Base-by-base conservation (phyloP, 30 jellyfish, hydroid and myxozoan species). In the Chironex yamaguchii region DNA sequence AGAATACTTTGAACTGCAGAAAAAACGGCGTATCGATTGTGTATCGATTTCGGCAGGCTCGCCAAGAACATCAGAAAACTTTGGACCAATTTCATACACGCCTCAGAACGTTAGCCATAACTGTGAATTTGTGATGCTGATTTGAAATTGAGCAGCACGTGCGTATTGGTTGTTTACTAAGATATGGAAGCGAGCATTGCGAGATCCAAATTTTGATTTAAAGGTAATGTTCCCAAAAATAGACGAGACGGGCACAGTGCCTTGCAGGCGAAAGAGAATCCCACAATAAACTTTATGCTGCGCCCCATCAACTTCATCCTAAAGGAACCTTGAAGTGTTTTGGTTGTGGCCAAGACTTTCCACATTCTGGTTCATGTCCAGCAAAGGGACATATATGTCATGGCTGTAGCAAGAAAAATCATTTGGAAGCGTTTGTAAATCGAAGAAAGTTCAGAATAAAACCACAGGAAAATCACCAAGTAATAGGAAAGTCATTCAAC, bases 1-100 rank as follows among this genome's bases (percentile, higher is more conserved):
- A 27, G 90, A 70, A 3, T 79, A 79, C 54, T 79, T 79, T 49
- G 81, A 79, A 49, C 81, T 72, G 17, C 90, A 79, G 28, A 22
- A 29, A 24, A 79, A 79, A 24, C 81, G 69, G 13, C 63, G 90
- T 51, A 34, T 58, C 27, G 81, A 79, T n/a, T 2, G 81, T 79
- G 1, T 58, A 79, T 62, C 14, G 22, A 0, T 54, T 79, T 58
- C 81, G 90, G 2, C 73, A 79, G 23, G 27, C 90, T 14, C 32
- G 33, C 26, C 90, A 79, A 29, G 81, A 79, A 2, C 25, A 48
- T 2, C 13, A 36, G 36, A 72, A 79, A 42, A 62, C 81, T 4
- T 71, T 79, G 1, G 90, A 79, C 42, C 68, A 62, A 3, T 79
- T 35, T 34, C 70, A 79, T 21, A 79, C 90, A 0, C n/a, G 90